A percentile compares a stretch with the other conserved stretches of the same genome.
Evolutionary conservation across 2,113 vertebrate species (phyloP).

Genomic region (Meles meles): DNA sequence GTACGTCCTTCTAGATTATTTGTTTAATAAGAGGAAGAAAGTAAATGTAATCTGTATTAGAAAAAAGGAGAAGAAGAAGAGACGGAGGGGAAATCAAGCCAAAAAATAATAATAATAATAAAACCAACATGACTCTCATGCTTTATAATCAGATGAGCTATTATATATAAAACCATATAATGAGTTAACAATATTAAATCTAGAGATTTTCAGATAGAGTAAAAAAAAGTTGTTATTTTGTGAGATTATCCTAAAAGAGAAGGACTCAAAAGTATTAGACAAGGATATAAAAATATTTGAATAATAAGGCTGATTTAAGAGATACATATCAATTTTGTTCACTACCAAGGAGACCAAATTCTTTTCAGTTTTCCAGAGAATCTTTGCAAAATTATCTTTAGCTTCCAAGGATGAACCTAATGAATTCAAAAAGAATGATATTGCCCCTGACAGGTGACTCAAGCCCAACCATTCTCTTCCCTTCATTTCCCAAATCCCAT

Average conservation of each 20-base stretch:
- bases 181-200: not conserved
- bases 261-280: not conserved
- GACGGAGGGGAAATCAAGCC: not conserved
- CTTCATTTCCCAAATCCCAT: not conserved
- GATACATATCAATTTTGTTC: not conserved
- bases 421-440: not conserved
- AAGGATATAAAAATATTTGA: not conserved
- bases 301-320: not conserved
- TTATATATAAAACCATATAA: not conserved
- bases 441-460: not conserved
- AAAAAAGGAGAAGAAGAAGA: not conserved
- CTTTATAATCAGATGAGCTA: not conserved
- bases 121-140: not conserved
- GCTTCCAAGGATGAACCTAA: not conserved
- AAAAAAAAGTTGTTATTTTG: not conserved
- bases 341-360: not conserved
- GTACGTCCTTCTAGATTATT: not conserved
- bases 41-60: not conserved
- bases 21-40: constrained; percentile 22
- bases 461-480: not conserved
- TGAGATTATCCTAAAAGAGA: not conserved
- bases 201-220: not conserved
- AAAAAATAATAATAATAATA: not conserved
- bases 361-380: not conserved
- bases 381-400: not conserved